Evolutionary conservation across 2,113 vertebrate species (phyloP).

Genomic region (Thymallus thymallus): DNA sequence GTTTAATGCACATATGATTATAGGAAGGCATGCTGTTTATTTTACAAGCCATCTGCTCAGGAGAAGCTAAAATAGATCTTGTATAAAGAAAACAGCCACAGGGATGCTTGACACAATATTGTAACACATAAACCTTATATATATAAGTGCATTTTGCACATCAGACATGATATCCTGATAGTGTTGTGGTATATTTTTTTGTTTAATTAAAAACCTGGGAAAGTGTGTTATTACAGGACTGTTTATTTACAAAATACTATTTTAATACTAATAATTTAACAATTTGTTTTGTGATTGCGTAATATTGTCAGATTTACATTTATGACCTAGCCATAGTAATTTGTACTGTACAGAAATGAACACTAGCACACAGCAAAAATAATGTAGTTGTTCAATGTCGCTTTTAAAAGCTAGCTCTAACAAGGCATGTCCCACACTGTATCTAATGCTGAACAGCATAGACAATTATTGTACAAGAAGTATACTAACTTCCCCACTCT

Average conservation of each 20-base stretch:
- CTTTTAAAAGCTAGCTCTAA: background rate
- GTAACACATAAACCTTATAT: background rate
- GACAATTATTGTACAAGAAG: background rate
- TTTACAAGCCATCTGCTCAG: slow-evolving; percentile 76
- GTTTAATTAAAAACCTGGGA: too few relatives aligned
- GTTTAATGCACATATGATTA: slow-evolving; percentile 81
- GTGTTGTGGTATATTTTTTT: too few relatives aligned
- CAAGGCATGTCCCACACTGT: background rate
- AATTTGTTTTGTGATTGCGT: too few relatives aligned
- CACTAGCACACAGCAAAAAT: background rate
- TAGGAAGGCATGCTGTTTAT: slow-evolving; percentile 53
- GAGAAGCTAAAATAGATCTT: slow-evolving; percentile 62
- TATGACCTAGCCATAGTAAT: too few relatives aligned
- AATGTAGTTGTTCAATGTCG: background rate
- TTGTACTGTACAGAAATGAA: background rate
- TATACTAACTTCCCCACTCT: background rate
- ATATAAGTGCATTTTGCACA: too few relatives aligned
- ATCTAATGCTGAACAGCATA: background rate
- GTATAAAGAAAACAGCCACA: slow-evolving; percentile 33
- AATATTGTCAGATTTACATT: too few relatives aligned
- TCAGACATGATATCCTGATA: background rate
- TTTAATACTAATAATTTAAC: too few relatives aligned
- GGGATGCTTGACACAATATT: background rate
- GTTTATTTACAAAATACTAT: too few relatives aligned
- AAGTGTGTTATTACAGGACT: too few relatives aligned